Evolutionary conservation across 2,888 invertebrate species (phyloP).

Genomic region (Smittia aterrima): DNA sequence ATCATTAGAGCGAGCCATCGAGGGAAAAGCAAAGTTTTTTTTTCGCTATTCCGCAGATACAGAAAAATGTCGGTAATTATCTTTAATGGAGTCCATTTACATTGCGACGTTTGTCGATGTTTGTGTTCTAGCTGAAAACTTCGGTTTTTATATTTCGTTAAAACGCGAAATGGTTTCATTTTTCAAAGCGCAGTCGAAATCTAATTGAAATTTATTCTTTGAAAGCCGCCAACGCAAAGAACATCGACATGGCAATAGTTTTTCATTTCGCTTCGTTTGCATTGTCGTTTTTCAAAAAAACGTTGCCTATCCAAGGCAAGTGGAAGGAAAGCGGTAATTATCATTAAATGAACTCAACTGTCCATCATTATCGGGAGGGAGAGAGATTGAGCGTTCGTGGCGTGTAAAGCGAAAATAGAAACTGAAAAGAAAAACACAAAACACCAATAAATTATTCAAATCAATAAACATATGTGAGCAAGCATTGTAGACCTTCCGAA

Average conservation of each 20-base stretch:
- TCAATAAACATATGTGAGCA: constrained; percentile 41
- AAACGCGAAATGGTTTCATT: neutral
- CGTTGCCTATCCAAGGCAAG: neutral
- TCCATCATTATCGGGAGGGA: constrained; percentile 31
- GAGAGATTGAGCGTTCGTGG: neutral
- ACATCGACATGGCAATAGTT: neutral
- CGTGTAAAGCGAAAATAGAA: constrained; percentile 31
- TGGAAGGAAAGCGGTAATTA: constrained; percentile 27
- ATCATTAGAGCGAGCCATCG: neutral
- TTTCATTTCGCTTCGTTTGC: neutral
- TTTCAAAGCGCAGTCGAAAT: too few relatives aligned
- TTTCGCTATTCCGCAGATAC: neutral
- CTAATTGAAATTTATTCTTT: neutral
- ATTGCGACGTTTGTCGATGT: neutral
- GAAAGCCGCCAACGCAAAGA: neutral
- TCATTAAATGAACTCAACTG: constrained; percentile 40
- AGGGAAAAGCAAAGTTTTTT: neutral
- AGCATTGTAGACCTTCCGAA: constrained; percentile 21
- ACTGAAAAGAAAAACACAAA: neutral
- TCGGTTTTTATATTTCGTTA: neutral
- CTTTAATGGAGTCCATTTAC: constrained; percentile 19
- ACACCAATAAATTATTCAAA: constrained; percentile 40
- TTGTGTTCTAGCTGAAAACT: neutral
- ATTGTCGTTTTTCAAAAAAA: neutral
- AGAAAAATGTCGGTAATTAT: constrained; percentile 14